Evolutionary conservation across 2,888 invertebrate genomes (phyloP), one percentile per base, ranked within the genome.

Genomic region (Eubasilissa splendida): DNA sequence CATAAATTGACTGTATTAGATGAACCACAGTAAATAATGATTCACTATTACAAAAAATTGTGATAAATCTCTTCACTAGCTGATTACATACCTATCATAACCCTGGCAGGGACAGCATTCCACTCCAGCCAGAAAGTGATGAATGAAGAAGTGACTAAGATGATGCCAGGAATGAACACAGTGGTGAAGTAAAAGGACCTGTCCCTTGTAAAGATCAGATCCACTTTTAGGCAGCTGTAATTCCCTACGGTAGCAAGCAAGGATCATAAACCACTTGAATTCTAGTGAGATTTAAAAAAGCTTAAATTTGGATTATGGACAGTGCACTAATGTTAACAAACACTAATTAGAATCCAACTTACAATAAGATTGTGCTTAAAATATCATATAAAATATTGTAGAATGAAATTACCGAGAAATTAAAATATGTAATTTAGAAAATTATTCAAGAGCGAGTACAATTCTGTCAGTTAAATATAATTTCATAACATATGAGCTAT

Each of bases 71-170:
- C 42, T 7, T 42, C 42, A 42, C 42, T 60, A 33, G 65, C 31
- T 31, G 65, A 12, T 12, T 71, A 92, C 94, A 92, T 92, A 96
- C 96, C 96, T 92, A 97, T 97, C 97, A 97, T 97, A 87, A 97
- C 97, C 91, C 97, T 93, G 88, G 97, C 97, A 88, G 97, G 97
- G 87, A 97, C 97, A 86, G 97, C 97, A 91, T 97, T 97, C 97
- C 97, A 97, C 92, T 97, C 97, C 90, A 97, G 93, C 97, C 97
- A 97, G 93, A 97, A 97, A 87, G 97, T 97, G 91, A 97, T 97
- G 93, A 97, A 97, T 87, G 97, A 97, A 90, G 97, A 97, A 86
- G 97, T 97, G 89, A 97, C 97, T 92, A 97, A 93, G 91, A 97
- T 97, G 88, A 97, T 97, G 87, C 97, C 97, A 86, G 97, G 97